Conservation (phyloP, 2,888 invertebrate species). For the Steinernema carpocapsae region DNA sequence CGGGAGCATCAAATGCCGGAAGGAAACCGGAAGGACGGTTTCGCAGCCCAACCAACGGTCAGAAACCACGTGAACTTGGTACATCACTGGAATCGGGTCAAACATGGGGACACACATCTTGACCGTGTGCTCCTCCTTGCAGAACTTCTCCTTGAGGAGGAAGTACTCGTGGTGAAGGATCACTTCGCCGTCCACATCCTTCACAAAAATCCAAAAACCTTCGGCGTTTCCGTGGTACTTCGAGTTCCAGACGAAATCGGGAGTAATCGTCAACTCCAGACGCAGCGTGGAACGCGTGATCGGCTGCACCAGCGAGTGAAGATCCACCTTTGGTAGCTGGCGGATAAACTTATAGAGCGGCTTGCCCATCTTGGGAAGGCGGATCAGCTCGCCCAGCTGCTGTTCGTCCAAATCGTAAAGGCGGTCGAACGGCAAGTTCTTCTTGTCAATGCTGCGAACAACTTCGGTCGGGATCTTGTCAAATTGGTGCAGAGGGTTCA, state of each 20-base stretch:
- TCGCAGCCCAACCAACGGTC: slow-evolving; percentile 73
- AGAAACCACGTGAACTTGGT: slow-evolving; percentile 79
- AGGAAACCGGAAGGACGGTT: slow-evolving; percentile 84
- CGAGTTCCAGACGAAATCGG: slow-evolving; percentile 99
- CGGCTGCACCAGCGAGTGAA: slow-evolving; percentile 95
- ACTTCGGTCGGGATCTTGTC: slow-evolving; percentile 87
- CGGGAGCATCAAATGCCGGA: slow-evolving; percentile 92
- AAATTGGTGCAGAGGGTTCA: slow-evolving; percentile 96
- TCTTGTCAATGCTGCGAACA: slow-evolving; percentile 96
- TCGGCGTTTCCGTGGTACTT: slow-evolving; percentile 76
- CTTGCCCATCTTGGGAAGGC: slow-evolving; percentile 89
- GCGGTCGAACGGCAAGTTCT: slow-evolving; percentile 75
- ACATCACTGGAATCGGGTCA: slow-evolving; percentile 96
- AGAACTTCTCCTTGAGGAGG: slow-evolving; percentile 87
- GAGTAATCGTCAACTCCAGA: slow-evolving; percentile 94
- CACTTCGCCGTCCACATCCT: slow-evolving; percentile 75
- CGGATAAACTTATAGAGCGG: slow-evolving; percentile 93
- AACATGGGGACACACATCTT: slow-evolving; percentile 98
- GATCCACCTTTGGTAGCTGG: slow-evolving; percentile 92
- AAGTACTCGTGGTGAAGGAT: slow-evolving; percentile 94
- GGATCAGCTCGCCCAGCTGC: slow-evolving; percentile 89
- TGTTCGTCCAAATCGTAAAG: slow-evolving; percentile 94
- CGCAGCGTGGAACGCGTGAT: slow-evolving; percentile 86
- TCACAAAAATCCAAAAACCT: slow-evolving; percentile 76
- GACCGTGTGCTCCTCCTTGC: slow-evolving; percentile 89